phyloP scores from a whole-genome alignment of 1,140 invertebrate genomes.

The Thaumetopoea pityocampa region DNA sequence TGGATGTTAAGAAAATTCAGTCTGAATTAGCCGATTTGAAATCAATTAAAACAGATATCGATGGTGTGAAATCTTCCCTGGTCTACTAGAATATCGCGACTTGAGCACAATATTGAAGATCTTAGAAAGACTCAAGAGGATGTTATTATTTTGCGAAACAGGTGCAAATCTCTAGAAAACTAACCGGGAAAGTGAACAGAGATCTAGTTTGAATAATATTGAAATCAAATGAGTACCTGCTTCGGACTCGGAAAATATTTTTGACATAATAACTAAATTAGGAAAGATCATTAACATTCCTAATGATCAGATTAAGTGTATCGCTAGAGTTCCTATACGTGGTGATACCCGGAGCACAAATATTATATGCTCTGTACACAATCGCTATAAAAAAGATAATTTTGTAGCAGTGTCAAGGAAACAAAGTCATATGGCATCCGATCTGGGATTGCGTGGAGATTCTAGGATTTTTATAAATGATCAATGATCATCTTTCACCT shows the following conservation, averaged over 20 bases:
- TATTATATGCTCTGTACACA: constrained; percentile 20
- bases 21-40: constrained; percentile 11
- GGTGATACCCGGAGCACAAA: constrained; percentile 15
- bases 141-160: background rate
- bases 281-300: constrained; percentile 6
- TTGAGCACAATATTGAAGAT: constrained; percentile 5
- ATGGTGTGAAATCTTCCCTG: constrained; percentile 12
- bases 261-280: constrained; percentile 15
- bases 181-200: constrained; percentile 15
- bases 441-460: constrained; percentile 12
- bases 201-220: constrained; percentile 24
- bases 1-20: constrained; percentile 7
- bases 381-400: constrained; percentile 19
- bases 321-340: constrained; percentile 19
- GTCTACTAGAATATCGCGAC: background rate
- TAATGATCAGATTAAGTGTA: constrained; percentile 25
- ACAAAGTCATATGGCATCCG: background rate
- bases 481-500: constrained; percentile 20
- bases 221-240: constrained; percentile 28
- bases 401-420: constrained; percentile 22
- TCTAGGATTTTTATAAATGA: constrained; percentile 23
- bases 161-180: background rate
- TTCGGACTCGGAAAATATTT: constrained; percentile 19
- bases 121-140: constrained; percentile 5
- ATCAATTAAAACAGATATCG: constrained; percentile 2